phyloP scores from a whole-genome alignment of 2,797 vertebrate species.

The Clarias platycephalus region DNA sequence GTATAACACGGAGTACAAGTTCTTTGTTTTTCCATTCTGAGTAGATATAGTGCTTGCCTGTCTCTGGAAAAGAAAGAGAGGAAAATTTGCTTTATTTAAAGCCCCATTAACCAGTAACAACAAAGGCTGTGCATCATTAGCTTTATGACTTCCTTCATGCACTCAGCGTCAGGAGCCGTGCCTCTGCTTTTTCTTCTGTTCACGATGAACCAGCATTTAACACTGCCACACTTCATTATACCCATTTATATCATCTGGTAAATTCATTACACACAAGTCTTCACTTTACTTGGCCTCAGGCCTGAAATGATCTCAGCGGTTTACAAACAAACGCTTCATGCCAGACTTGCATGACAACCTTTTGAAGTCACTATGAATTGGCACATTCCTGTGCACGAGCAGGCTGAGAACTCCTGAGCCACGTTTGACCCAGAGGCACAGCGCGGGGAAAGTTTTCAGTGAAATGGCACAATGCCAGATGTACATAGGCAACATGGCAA shows the following conservation, averaged over 20 bases:
- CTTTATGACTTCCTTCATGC: conserved; percentile 22
- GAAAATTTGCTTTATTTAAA: conserved; percentile 19
- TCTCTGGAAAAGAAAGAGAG: background rate
- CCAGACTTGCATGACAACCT: conserved; percentile 55
- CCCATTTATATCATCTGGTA: background rate
- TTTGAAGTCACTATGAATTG: conserved; percentile 79
- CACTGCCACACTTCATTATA: background rate
- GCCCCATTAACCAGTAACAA: conserved; percentile 25
- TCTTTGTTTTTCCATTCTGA: background rate
- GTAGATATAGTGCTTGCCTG: background rate
- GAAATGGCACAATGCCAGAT: conserved; percentile 79
- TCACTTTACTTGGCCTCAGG: background rate
- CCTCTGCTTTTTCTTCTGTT: background rate
- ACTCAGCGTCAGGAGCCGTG: background rate
- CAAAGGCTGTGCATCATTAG: conserved; percentile 13
- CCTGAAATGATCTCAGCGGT: conserved; percentile 80
- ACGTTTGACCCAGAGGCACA: conserved; percentile 70
- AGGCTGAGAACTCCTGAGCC: conserved; percentile 77
- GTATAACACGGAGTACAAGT: background rate
- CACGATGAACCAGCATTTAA: background rate
- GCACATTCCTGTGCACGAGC: conserved; percentile 88
- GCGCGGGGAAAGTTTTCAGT: conserved; percentile 82
- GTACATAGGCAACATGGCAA: conserved; percentile 89
- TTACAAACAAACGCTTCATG: conserved; percentile 81
- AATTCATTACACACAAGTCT: background rate